Base-by-base conservation (phyloP, 2,797 vertebrate species). In the Prunella strophiata region DNA sequence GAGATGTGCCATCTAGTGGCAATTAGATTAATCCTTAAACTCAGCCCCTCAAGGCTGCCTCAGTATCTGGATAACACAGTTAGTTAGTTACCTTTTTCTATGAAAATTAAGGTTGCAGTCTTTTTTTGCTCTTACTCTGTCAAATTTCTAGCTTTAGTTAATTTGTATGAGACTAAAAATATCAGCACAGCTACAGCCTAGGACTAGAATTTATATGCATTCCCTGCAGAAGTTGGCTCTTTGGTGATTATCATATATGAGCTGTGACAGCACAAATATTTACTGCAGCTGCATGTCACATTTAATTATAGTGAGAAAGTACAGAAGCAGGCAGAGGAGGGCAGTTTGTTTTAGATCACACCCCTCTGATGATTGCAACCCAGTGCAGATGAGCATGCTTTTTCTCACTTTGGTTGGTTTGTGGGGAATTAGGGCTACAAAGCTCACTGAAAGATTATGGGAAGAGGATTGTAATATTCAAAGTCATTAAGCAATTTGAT, bases 1-100 rank as follows among this genome's bases (percentile, higher is more conserved):
- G 70, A 45, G 63, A 94, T 62, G n/a, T 65, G 95, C 97, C 97
- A 92, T 70, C 97, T 97, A 95, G 96, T 82, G 95, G 96, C 59
- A 42, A 43, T 45, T 29, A 25, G 19, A 32, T 82, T 57, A 48
- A 43, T 73, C 67, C 40, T 68, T 73, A 51, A 84, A 48, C 67
- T 62, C 48, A 52, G 16, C 9, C 29, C 42, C 13, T 66, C 5
- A 6, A 38, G 21, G 6, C 48, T 65, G 50, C 58, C 27, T 85
- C 23, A 5, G 6, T 51, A 2, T 59, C 11, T 68, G 50, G 30
- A 1, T 73, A 86, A 77, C 20, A 38, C 17, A n/a, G 42, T 72
- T 62, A 38, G 55, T 79, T 77, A 43, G 58, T 10, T 40, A 15
- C 10, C 17, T 68, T 72, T 74, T 48, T 34, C 30, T 17, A 7